These are phyloP conservation scores for Caenorhabditis becei DNA, from an alignment of 2,888 invertebrate species.

Conservation along the genomic window DNA sequence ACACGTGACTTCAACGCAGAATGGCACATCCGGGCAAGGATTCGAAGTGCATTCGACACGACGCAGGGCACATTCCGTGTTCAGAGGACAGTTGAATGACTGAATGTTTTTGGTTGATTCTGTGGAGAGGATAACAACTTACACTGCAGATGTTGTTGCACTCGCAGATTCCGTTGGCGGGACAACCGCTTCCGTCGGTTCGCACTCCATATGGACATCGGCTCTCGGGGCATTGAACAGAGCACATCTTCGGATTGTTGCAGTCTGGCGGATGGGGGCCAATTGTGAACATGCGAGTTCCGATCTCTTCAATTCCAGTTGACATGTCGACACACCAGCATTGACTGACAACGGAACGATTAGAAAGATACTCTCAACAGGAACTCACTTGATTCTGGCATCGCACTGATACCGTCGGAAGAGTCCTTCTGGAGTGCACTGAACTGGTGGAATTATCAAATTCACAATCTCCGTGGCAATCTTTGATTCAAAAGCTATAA, in stretches of 20 bases:
- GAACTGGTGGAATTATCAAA: slow-evolving; percentile 66
- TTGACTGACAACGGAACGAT: slow-evolving; percentile 44
- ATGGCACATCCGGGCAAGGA: slow-evolving; percentile 67
- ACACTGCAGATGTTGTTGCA: slow-evolving; percentile 69
- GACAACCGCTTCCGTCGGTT: slow-evolving; percentile 68
- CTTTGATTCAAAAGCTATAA: slow-evolving; percentile 68
- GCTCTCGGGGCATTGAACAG: slow-evolving; percentile 49
- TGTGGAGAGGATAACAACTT: no score
- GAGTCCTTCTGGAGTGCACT: slow-evolving; percentile 73
- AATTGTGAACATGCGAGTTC: slow-evolving; percentile 66
- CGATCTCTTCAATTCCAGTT: slow-evolving; percentile 72
- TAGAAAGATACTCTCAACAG: neutral
- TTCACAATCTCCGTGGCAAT: slow-evolving; percentile 22
- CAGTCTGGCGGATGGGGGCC: slow-evolving; percentile 65
- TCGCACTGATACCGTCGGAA: slow-evolving; percentile 76
- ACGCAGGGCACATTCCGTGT: slow-evolving; percentile 57
- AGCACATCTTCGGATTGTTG: slow-evolving; percentile 64
- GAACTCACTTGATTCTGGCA: slow-evolving; percentile 57
- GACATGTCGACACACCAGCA: slow-evolving; percentile 72
- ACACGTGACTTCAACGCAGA: slow-evolving; percentile 43
- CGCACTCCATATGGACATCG: slow-evolving; percentile 63
- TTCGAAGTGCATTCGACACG: slow-evolving; percentile 57
- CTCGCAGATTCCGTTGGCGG: slow-evolving; percentile 67
- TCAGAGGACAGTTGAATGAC: slow-evolving; percentile 56
- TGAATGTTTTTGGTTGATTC: slow-evolving; percentile 21